These are phyloP conservation scores for Bombus haemorrhoidalis DNA, from an alignment of 1,140 invertebrate genomes.

Conservation along the genomic window DNA sequence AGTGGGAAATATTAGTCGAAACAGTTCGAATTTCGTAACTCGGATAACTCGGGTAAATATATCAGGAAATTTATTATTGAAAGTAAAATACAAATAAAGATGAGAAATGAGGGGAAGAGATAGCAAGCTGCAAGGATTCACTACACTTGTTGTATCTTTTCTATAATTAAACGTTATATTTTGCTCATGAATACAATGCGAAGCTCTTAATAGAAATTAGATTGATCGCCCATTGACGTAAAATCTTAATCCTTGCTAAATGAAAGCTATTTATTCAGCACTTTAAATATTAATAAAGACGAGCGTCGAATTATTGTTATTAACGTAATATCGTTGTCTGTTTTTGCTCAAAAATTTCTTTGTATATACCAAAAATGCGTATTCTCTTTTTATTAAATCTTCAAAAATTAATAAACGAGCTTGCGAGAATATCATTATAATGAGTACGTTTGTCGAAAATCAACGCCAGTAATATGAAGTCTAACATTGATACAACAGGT, in stretches of 20 bases:
- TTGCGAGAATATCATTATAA: slow-evolving; percentile 3
- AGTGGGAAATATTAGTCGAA: too few relatives aligned
- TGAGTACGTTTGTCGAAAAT: slow-evolving; percentile 2
- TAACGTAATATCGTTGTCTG: too few relatives aligned
- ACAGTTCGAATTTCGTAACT: neutral
- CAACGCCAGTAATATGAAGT: neutral
- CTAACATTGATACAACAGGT: slow-evolving; percentile 14
- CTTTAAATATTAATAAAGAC: too few relatives aligned
- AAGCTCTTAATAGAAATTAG: too few relatives aligned
- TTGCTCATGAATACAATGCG: too few relatives aligned
- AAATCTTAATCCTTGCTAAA: too few relatives aligned
- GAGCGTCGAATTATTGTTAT: too few relatives aligned
- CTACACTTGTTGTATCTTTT: neutral
- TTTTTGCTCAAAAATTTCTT: too few relatives aligned
- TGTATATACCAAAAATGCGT: too few relatives aligned
- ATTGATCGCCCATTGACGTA: too few relatives aligned
- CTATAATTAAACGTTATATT: neutral
- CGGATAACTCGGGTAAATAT: neutral
- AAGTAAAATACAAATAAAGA: too few relatives aligned
- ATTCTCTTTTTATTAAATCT: neutral
- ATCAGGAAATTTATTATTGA: neutral
- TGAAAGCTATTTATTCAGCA: too few relatives aligned
- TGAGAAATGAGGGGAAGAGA: neutral
- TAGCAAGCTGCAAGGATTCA: neutral
- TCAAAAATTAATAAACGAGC: neutral